Evolutionary conservation across 2,113 vertebrate genomes (phyloP), one percentile per base, ranked within the genome.

Genomic region (Rhea americana): DNA sequence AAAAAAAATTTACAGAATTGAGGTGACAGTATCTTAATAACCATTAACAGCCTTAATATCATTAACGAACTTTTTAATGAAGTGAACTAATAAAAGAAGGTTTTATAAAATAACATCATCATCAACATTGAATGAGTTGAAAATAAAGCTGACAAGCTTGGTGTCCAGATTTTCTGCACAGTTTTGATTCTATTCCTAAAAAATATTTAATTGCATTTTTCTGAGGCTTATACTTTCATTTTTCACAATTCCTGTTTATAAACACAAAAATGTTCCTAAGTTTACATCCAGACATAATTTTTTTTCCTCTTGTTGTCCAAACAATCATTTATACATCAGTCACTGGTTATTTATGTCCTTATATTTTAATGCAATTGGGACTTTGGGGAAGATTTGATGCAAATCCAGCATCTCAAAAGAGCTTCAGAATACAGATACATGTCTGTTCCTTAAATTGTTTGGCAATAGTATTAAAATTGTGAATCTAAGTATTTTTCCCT

Each of bases 21-120:
- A 61, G 82, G 59, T 87, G 48, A 79, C 10, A 35, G 47, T 89
- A 78, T 85, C 82, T 96, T 89, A 93, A 74, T 88, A 94, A 90
- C 22, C 47, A 56, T 4, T 18, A 7, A 56, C 11, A 24, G 51
- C 56, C 71, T 68, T 56, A 50, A 9, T 92, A 65, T 28, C 88
- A 91, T 93, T 75, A 51, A 53, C 30, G 9, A 79, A 56, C 11
- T 47, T 20, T 91, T 58, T 78, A 84, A 79, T 68, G 7, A 88
- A 66, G 20, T 11, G 50, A 89, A 78, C 72, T 85, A 87, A 7
- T 68, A 26, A 79, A 48, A 55, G 59, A 88, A 82, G 71, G 13
- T 13, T 55, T 95, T 78, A 56, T 70, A 61, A 62, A 91, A 61
- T 45, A 70, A n/a, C 61, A 87, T 30, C 32, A 19, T 56, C 35